These are phyloP conservation scores for Damaliscus lunatus DNA, from an alignment of 2,113 vertebrate genomes.

Conservation along the genomic window DNA sequence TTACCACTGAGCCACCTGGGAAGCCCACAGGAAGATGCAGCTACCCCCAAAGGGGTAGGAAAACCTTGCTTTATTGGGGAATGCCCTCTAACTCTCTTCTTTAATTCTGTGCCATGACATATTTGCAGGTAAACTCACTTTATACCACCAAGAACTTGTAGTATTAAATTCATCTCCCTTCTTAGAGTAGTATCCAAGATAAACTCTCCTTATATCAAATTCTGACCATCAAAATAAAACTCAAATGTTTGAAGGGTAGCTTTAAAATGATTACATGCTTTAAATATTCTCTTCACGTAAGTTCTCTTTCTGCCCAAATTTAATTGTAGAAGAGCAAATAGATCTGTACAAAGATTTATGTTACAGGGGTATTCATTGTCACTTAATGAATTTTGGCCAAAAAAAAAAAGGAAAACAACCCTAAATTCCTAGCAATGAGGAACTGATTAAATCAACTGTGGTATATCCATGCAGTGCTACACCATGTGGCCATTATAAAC, in stretches of 20 bases:
- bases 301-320: background rate
- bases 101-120: background rate
- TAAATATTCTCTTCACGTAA: background rate
- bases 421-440: background rate
- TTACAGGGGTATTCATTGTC: background rate
- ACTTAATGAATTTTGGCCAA: background rate
- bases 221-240: background rate
- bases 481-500: background rate
- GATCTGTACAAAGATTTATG: background rate
- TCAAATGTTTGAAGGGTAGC: background rate
- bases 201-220: background rate
- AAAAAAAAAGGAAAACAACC: background rate
- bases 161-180: background rate
- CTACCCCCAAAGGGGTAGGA: background rate
- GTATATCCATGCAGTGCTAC: background rate
- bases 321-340: background rate
- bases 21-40: background rate
- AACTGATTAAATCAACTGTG: background rate
- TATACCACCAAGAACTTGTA: background rate
- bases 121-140: background rate
- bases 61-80: background rate
- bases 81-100: background rate
- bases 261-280: background rate
- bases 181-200: background rate
- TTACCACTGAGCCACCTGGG: background rate